Conservation (phyloP, 2,113 vertebrate genomes). For the Sula dactylatra region DNA sequence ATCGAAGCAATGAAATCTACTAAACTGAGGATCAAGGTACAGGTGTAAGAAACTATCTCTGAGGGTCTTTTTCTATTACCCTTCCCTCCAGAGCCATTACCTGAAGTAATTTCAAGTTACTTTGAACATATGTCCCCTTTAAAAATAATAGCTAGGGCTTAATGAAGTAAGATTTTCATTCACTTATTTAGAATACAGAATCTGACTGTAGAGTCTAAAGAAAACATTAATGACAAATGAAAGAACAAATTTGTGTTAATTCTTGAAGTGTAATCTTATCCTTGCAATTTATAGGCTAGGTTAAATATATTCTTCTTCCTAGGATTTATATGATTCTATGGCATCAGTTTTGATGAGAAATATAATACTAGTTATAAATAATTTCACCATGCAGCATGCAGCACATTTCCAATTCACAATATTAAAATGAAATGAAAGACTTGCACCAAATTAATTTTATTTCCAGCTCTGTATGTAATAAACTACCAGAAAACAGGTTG, state of each 20-base stretch:
- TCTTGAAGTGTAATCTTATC: background rate
- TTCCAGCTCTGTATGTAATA: background rate
- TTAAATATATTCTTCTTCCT: background rate
- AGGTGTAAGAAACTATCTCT: background rate
- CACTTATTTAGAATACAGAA: background rate
- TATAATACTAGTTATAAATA: background rate
- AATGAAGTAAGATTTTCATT: background rate
- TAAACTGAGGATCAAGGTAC: background rate
- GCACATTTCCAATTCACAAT: background rate
- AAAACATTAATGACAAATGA: background rate
- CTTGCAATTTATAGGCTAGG: background rate
- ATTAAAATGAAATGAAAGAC: background rate
- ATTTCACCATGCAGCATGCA: background rate
- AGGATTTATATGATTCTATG: background rate
- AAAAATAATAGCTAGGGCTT: background rate
- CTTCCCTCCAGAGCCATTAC: background rate
- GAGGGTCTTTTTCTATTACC: background rate
- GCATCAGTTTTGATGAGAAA: background rate
- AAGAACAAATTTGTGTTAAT: background rate
- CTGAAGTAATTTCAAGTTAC: background rate
- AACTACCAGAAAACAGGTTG: background rate
- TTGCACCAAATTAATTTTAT: background rate
- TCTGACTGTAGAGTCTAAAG: background rate
- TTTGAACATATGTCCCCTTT: background rate
- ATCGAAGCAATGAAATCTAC: background rate